Percentiles rank a stretch among this genome's conserved stretches.
Evolutionary conservation across 2,888 invertebrate species (phyloP).

Genomic region (Lasioglossum malachurum): DNA sequence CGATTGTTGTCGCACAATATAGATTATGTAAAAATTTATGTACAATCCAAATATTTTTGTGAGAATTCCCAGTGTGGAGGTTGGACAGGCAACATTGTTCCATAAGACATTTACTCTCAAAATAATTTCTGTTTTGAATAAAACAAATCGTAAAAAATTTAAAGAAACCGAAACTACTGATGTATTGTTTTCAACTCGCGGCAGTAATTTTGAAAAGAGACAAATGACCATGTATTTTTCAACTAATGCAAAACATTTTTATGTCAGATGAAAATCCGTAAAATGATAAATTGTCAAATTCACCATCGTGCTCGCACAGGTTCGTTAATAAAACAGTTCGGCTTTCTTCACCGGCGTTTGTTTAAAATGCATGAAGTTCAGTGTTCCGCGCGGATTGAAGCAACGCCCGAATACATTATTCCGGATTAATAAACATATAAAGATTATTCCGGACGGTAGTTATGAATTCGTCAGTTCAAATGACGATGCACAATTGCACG

Average conservation of each 20-base stretch:
- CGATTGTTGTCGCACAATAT: no score
- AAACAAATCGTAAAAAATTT: neutral
- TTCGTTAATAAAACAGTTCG: neutral
- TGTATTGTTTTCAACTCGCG: no score
- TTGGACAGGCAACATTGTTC: no score
- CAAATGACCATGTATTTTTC: neutral
- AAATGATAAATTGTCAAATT: neutral
- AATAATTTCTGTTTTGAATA: no score
- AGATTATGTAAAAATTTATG: no score
- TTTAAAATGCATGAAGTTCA: slow-evolving; percentile 5
- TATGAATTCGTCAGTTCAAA: neutral
- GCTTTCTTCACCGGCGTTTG: neutral
- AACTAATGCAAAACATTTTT: neutral
- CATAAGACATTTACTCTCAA: no score
- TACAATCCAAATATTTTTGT: no score
- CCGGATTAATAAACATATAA: neutral
- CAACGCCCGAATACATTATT: neutral
- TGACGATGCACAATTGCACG: slow-evolving; percentile 6
- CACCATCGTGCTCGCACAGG: neutral
- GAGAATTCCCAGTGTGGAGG: no score
- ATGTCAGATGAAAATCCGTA: neutral
- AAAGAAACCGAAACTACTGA: no score
- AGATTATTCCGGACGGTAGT: neutral
- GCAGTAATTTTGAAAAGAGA: no score
- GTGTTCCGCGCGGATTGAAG: neutral